Evolutionary conservation across 2,113 vertebrate species (phyloP).

Genomic region (Lepidothrix coronata): DNA sequence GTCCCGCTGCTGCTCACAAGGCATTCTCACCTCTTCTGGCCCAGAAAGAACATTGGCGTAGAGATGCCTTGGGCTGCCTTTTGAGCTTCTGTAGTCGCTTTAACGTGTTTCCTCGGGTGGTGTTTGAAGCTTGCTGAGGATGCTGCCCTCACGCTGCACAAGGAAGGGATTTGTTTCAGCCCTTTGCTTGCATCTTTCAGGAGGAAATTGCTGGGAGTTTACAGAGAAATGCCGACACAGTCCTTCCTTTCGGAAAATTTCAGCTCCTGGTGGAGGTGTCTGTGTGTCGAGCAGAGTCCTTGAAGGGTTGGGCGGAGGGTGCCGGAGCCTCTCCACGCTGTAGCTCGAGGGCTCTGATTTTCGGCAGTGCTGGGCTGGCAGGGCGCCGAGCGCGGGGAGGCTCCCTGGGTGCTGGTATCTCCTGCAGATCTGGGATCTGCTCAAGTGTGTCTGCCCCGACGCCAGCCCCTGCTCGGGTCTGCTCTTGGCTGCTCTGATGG

Average conservation of each 20-base stretch:
- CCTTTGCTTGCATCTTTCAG: neutral
- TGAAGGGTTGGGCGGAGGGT: neutral
- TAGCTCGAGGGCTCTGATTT: neutral
- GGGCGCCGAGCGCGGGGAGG: neutral
- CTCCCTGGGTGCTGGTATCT: neutral
- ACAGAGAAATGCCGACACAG: neutral
- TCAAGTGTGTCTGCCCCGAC: neutral
- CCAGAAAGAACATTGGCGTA: neutral
- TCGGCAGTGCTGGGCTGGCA: neutral
- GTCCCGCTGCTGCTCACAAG: neutral
- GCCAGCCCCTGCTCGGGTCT: neutral
- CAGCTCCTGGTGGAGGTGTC: neutral
- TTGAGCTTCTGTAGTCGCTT: neutral
- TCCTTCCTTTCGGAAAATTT: neutral
- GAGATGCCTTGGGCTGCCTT: neutral
- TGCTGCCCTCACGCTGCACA: neutral
- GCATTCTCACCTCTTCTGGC: neutral
- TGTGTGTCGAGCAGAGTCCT: neutral
- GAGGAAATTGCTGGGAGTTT: slow-evolving; percentile 21
- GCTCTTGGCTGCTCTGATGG: neutral
- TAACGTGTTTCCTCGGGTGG: neutral
- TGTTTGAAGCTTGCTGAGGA: slow-evolving; percentile 20
- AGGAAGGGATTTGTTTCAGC: neutral
- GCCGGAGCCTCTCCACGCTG: fast-evolving
- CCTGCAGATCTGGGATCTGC: neutral